Percentiles rank a stretch among this genome's conserved stretches.
Conservation (phyloP, 2,113 vertebrate species). For the Uropsilus gracilis region DNA sequence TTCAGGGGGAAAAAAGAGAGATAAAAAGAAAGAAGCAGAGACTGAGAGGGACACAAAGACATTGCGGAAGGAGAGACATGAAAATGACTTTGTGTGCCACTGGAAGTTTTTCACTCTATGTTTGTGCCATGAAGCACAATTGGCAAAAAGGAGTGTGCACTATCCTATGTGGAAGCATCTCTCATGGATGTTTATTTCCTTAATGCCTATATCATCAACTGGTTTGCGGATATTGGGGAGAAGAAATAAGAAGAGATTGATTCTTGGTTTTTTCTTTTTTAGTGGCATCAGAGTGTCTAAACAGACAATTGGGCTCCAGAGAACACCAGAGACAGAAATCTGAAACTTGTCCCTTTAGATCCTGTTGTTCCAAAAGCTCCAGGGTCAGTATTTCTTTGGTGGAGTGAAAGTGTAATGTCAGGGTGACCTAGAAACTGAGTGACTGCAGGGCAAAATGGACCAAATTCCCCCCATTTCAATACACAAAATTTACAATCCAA, state of each 20-base stretch:
- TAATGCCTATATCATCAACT: background rate
- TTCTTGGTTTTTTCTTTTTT: background rate
- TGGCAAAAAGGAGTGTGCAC: background rate
- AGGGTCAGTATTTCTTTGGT: background rate
- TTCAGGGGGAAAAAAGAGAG: too few relatives aligned
- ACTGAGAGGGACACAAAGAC: too few relatives aligned
- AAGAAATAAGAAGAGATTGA: background rate
- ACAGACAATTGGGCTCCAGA: background rate
- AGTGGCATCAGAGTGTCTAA: background rate
- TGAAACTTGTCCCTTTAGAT: background rate
- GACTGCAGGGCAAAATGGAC: background rate
- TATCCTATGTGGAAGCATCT: background rate
- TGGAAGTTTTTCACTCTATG: background rate
- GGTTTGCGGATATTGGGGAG: background rate
- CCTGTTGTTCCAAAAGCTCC: background rate
- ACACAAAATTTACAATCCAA: background rate
- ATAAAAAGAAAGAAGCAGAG: too few relatives aligned
- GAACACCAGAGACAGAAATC: background rate
- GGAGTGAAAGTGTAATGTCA: background rate
- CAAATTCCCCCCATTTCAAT: background rate
- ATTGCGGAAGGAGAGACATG: too few relatives aligned
- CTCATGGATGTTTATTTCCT: background rate
- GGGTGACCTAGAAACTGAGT: background rate
- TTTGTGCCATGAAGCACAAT: background rate
- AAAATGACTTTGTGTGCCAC: background rate